phyloP scores from a whole-genome alignment of 2,888 invertebrate species.

The Pandemis heparana region DNA sequence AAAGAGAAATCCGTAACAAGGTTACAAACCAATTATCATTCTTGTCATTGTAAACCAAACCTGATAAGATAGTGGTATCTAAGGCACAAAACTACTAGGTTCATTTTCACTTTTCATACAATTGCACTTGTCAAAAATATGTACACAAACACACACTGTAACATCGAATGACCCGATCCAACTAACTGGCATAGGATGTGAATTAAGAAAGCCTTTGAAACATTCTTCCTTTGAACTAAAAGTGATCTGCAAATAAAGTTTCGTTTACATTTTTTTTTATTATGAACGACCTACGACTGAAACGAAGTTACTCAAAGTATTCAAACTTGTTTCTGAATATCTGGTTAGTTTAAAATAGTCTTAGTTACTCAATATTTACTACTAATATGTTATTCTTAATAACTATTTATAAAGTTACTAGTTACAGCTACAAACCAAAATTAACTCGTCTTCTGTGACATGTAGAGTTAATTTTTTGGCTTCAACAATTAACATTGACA shows the following conservation, averaged over 20 bases:
- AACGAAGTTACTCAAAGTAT: slow-evolving; percentile 60
- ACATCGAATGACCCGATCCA: slow-evolving; percentile 57
- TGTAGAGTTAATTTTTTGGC: not conserved
- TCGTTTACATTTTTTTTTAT: no score
- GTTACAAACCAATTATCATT: slow-evolving; percentile 10
- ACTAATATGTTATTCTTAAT: not conserved
- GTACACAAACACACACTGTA: slow-evolving; percentile 24
- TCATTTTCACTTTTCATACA: slow-evolving; percentile 40
- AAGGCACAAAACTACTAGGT: slow-evolving; percentile 19
- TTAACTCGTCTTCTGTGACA: not conserved
- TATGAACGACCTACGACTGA: slow-evolving; percentile 57
- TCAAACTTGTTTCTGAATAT: slow-evolving; percentile 71
- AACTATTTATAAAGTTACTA: not conserved
- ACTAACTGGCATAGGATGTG: slow-evolving; percentile 68
- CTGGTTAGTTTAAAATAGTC: slow-evolving; percentile 50
- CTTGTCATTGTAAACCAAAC: slow-evolving; percentile 19
- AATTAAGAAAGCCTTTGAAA: slow-evolving; percentile 65
- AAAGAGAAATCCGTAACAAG: not conserved
- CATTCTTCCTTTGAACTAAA: slow-evolving; percentile 54
- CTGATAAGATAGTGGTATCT: slow-evolving; percentile 38
- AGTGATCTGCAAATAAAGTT: slow-evolving; percentile 54
- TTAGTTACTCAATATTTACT: slow-evolving; percentile 29
- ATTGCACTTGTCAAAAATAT: slow-evolving; percentile 43
- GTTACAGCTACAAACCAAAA: not conserved
- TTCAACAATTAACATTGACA: not conserved